Evolutionary conservation across 2,113 vertebrate genomes (phyloP), one percentile per base, ranked within the genome.

Genomic region (Carassius gibelio): DNA sequence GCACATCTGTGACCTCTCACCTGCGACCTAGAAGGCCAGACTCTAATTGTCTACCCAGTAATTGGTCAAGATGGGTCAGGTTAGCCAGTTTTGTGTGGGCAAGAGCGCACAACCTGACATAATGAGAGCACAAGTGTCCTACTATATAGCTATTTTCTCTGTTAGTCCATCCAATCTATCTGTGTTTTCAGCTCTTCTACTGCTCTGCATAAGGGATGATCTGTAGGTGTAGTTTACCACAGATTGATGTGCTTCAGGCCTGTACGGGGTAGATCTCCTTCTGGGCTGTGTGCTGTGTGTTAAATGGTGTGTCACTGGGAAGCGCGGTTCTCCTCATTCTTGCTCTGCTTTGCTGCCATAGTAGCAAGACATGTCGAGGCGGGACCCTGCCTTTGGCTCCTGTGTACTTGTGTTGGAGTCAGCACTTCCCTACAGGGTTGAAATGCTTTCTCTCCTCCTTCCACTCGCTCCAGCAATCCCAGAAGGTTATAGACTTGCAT

Each of bases 291-390:
- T 15, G 82, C 86, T 81, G 62, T 75, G 61, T 84, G 83, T 84
- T 87, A 84, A 84, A 87, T 64, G 80, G 81, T 59, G 82, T 81
- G 83, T 87, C 64, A 87, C 55, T 77, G 36, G 64, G 69, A 66
- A 71, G 59, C 64, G 26, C 48, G 59, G 69, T 84, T 81, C 64
- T 81, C 17, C n/a, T 74, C 69, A 21, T 26, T 62, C 80, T 81
- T n/a, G 17, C 26, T 82, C 80, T 9, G 62, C 62, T 82, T 55
- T 69, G 34, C 57, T n/a, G n/a, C 36, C 36, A 21, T 42, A 42
- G 36, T 23, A 17, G 80, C 45, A n/a, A 52, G 80, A 82, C 61
- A 36, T 4, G 2, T 14, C 23, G 21, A 66, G 79, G n/a, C 5
- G 45, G 80, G 78, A 66, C 61, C 36, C 57, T 30, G 78, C 78